Evolutionary conservation across 2,797 vertebrate genomes (phyloP).

Genomic region (Avahi laniger): DNA sequence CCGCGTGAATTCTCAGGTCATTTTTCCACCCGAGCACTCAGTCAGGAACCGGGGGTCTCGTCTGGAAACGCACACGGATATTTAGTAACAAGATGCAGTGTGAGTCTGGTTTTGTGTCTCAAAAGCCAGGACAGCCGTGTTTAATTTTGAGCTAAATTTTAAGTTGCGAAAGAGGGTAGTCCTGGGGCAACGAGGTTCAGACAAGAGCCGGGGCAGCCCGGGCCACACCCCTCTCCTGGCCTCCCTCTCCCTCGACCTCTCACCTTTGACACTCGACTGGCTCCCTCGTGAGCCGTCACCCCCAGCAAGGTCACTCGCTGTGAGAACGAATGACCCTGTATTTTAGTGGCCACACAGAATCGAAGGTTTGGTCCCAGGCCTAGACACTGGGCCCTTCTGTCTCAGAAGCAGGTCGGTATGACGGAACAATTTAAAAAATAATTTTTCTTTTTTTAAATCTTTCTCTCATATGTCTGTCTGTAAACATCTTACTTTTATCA

Average conservation of each 20-base stretch:
- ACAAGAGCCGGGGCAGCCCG: rapidly evolving
- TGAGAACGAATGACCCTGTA: rapidly evolving
- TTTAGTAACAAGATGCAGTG: rapidly evolving
- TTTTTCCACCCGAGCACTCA: rapidly evolving
- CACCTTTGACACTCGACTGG: rapidly evolving
- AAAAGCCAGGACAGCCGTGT: background rate
- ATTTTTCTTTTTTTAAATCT: background rate
- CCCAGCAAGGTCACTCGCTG: background rate
- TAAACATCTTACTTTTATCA: no score
- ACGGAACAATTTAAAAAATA: rapidly evolving
- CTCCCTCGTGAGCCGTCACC: background rate
- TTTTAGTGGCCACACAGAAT: rapidly evolving
- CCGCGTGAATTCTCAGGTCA: rapidly evolving
- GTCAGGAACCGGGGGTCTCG: rapidly evolving
- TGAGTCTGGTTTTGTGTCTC: background rate
- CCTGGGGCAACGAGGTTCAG: rapidly evolving
- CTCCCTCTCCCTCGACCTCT: background rate
- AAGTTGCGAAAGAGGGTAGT: no score
- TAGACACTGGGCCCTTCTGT: no score
- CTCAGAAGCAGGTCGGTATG: rapidly evolving
- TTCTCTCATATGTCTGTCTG: background rate
- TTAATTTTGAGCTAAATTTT: background rate
- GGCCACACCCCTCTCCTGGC: background rate
- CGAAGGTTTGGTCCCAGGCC: rapidly evolving
- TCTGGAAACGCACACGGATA: rapidly evolving